Percentiles rank a stretch among this genome's conserved stretches.
Evolutionary conservation across 2,113 vertebrate species (phyloP).

Genomic region (Alouatta palliata): DNA sequence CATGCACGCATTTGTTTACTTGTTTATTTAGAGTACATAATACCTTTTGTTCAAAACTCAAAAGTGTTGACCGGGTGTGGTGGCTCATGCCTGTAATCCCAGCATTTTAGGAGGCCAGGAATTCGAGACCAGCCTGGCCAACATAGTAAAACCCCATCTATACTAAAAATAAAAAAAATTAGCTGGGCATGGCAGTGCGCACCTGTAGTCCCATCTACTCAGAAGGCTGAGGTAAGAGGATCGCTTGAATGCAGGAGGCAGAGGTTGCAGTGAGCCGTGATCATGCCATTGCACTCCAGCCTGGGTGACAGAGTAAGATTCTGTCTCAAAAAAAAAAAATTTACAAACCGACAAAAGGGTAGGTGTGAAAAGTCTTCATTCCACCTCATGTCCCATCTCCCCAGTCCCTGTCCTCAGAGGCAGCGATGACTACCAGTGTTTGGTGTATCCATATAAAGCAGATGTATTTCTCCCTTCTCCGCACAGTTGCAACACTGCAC

Average conservation of each 20-base stretch:
- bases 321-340: background rate
- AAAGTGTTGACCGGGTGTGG: background rate
- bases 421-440: background rate
- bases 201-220: background rate
- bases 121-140: background rate
- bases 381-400: background rate
- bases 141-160: background rate
- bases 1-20: background rate
- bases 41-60: background rate
- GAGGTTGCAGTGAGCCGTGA: background rate
- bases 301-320: background rate
- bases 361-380: background rate
- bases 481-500: no score
- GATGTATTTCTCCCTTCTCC: background rate
- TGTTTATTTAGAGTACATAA: background rate
- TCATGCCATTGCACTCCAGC: background rate
- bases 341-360: background rate
- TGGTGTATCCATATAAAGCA: background rate
- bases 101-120: background rate
- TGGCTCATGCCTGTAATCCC: background rate
- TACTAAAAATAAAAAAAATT: background rate
- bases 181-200: fast-evolving
- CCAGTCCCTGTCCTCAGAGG: background rate
- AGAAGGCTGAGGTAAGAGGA: background rate
- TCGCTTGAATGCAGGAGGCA: background rate